These are phyloP conservation scores for Scortum barcoo DNA, from an alignment of 2,113 vertebrate species.

Conservation along the genomic window DNA sequence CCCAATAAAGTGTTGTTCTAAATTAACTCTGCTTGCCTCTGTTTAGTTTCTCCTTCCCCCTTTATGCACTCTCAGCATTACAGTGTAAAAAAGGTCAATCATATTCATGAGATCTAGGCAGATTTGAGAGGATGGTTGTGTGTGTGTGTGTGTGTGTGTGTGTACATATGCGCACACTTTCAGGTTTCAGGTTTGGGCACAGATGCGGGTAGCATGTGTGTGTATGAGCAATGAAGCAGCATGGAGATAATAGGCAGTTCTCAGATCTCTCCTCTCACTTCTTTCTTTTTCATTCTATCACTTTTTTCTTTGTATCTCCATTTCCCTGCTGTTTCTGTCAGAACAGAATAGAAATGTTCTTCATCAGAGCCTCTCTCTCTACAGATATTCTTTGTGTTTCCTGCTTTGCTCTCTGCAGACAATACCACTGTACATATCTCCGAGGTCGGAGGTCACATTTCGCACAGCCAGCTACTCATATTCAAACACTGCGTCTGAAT, in stretches of 20 bases:
- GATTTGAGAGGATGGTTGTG: constrained; percentile 86
- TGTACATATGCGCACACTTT: constrained; percentile 27
- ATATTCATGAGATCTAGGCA: constrained; percentile 95
- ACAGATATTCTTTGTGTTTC: constrained; percentile 45
- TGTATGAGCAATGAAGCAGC: constrained; percentile 64
- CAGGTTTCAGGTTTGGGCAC: constrained; percentile 36
- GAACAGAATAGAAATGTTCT: constrained; percentile 66
- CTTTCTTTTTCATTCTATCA: constrained; percentile 54
- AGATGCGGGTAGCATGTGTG: constrained; percentile 2
- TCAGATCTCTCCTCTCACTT: constrained; percentile 90
- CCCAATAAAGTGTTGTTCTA: constrained; percentile 92
- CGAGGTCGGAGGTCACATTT: constrained; percentile 55
- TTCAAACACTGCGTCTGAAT: constrained; percentile 24
- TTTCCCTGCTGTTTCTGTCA: constrained; percentile 67
- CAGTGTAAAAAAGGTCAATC: constrained; percentile 97
- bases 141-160: constrained; percentile 27
- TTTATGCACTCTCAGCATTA: constrained; percentile 85
- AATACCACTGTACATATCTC: constrained; percentile 35
- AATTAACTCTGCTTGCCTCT: constrained; percentile 94
- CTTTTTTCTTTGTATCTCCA: constrained; percentile 65
- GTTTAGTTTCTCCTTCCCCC: constrained; percentile 82
- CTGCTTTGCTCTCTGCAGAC: constrained; percentile 41
- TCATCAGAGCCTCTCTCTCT: constrained; percentile 60
- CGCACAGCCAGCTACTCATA: constrained; percentile 2
- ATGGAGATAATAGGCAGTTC: constrained; percentile 93